A percentile compares a stretch with the other conserved stretches of the same genome.
phyloP scores from a whole-genome alignment of 2,888 invertebrate species.

The Brenthis ino region DNA sequence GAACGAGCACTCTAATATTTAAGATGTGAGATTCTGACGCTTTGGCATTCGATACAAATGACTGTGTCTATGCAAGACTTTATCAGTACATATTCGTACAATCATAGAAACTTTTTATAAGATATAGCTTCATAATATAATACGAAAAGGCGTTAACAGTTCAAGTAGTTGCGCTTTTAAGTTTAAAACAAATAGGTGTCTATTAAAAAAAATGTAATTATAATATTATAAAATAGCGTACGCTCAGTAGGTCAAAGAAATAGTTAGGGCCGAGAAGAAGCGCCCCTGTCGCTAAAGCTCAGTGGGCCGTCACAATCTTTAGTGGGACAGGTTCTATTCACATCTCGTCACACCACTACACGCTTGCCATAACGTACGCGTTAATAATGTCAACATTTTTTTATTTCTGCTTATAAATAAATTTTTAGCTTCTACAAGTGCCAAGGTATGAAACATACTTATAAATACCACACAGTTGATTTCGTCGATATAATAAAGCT shows the following conservation, averaged over 20 bases:
- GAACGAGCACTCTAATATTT: conserved; percentile 27
- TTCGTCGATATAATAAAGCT: background rate
- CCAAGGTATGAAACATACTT: too few relatives aligned
- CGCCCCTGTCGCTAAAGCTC: conserved; percentile 20
- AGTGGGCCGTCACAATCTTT: conserved; percentile 26
- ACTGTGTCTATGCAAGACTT: background rate
- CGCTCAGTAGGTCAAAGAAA: conserved; percentile 23
- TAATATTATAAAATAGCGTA: background rate
- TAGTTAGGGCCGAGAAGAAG: conserved; percentile 10
- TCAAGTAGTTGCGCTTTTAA: too few relatives aligned
- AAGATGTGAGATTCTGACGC: conserved; percentile 17
- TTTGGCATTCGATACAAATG: conserved; percentile 18
- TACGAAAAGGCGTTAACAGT: too few relatives aligned
- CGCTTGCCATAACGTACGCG: conserved; percentile 6
- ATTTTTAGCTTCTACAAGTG: background rate
- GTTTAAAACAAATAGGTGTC: background rate
- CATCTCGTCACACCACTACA: conserved; percentile 2
- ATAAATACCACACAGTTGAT: too few relatives aligned
- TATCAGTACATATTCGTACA: background rate
- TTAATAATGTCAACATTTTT: conserved; percentile 14
- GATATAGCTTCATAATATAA: background rate
- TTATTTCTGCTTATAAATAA: conserved; percentile 2
- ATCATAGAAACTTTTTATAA: background rate
- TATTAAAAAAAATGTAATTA: background rate
- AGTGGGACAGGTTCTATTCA: conserved; percentile 20